Percentiles rank a stretch among this genome's conserved stretches.
phyloP scores from a whole-genome alignment of 2,797 vertebrate genomes.

The Siniperca obscura region DNA sequence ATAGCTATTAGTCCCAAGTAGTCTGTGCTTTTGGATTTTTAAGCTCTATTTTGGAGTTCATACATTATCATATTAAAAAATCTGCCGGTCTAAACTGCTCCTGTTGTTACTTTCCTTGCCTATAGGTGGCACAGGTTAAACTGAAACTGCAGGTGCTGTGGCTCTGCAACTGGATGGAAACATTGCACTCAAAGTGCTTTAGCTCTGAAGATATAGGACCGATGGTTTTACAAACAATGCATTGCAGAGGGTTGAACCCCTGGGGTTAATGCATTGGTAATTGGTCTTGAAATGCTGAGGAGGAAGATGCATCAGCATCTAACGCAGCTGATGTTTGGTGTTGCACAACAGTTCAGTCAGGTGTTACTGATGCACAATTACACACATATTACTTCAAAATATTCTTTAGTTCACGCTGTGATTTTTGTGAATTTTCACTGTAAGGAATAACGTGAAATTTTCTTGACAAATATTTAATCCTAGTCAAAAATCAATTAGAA shows the following conservation, averaged over 20 bases:
- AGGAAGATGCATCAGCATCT: constrained; percentile 29
- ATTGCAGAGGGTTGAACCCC: constrained; percentile 26
- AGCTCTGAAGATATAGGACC: constrained; percentile 9
- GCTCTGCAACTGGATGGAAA: constrained; percentile 25
- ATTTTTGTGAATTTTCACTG: neutral
- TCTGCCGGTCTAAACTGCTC: neutral
- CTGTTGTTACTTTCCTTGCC: neutral
- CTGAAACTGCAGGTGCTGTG: constrained; percentile 6
- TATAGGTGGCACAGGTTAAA: neutral
- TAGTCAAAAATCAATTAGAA: neutral
- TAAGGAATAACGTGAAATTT: neutral
- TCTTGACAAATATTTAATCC: neutral
- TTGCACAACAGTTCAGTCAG: neutral
- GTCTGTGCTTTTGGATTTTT: neutral
- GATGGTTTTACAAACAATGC: constrained; percentile 42
- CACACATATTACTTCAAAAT: neutral
- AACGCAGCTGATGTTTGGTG: constrained; percentile 11
- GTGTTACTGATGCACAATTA: neutral
- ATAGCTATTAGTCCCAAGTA: neutral
- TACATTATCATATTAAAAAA: neutral
- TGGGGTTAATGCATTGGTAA: constrained; percentile 47
- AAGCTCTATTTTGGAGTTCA: neutral
- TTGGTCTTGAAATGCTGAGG: constrained; percentile 37
- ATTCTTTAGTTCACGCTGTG: neutral
- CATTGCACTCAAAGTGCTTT: constrained; percentile 26